Evolutionary conservation across 2,797 vertebrate species (phyloP).

Genomic region (Decapterus maruadsi): DNA sequence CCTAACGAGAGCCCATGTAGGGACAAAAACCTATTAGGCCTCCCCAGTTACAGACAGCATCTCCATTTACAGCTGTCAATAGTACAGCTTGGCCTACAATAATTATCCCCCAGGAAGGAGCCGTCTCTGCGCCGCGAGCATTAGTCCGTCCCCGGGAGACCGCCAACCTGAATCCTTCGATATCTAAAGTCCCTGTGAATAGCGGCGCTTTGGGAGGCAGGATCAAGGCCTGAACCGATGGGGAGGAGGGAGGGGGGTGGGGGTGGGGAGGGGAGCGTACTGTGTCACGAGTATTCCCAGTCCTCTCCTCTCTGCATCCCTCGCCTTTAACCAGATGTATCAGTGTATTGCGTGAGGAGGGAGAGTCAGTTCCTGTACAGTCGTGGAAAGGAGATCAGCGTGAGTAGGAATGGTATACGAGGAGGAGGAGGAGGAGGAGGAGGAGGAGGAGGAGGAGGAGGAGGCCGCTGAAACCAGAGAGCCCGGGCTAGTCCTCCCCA

Average conservation of each 20-base stretch:
- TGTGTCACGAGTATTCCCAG: constrained; percentile 71
- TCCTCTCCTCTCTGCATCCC: constrained; percentile 57
- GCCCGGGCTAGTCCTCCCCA: constrained; percentile 64
- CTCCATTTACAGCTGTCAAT: constrained; percentile 83
- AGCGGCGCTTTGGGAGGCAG: constrained; percentile 66
- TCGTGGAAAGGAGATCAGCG: constrained; percentile 65
- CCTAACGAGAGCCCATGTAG: constrained; percentile 74
- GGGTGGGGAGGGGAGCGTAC: not conserved
- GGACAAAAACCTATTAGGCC: constrained; percentile 73
- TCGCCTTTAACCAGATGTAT: constrained; percentile 66
- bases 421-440: constrained; percentile 15
- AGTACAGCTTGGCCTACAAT: constrained; percentile 73
- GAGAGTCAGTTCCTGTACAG: constrained; percentile 38
- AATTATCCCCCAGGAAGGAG: constrained; percentile 76
- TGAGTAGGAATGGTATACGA: constrained; percentile 22
- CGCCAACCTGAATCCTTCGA: constrained; percentile 66
- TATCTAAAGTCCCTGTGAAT: constrained; percentile 70
- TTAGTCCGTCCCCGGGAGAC: constrained; percentile 70
- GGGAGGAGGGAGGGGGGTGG: constrained; percentile 2
- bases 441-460: constrained; percentile 42
- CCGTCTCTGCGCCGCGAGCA: constrained; percentile 53
- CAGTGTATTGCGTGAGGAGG: constrained; percentile 28
- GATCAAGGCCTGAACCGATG: constrained; percentile 68
- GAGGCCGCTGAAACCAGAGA: constrained; percentile 70
- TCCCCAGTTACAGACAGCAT: constrained; percentile 65